phyloP scores from a whole-genome alignment of 2,888 invertebrate species.

The Hypercompe scribonia region DNA sequence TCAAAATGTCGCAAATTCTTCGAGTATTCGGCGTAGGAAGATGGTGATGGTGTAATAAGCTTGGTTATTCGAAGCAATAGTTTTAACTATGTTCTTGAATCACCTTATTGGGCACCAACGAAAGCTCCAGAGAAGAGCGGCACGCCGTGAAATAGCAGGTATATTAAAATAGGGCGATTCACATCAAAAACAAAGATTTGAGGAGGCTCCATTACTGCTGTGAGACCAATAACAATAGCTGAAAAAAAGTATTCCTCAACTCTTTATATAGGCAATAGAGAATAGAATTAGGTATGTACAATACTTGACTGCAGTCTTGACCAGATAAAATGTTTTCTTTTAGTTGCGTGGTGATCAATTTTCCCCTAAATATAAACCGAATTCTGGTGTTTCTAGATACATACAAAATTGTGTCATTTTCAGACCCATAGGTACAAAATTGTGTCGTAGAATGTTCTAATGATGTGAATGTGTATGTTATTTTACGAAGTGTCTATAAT shows the following conservation, averaged over 20 bases:
- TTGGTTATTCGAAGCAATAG: not conserved
- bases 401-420: not conserved
- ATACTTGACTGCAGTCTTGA: too few relatives aligned
- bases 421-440: not conserved
- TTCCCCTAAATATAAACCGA: not conserved
- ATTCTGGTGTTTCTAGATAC: not conserved
- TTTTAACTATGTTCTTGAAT: not conserved
- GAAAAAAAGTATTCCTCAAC: conserved; percentile 1
- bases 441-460: not conserved
- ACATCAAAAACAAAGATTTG: conserved; percentile 36
- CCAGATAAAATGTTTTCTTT: too few relatives aligned
- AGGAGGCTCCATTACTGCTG: conserved; percentile 19
- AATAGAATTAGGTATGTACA: not conserved
- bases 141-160: conserved; percentile 20
- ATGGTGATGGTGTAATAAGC: not conserved
- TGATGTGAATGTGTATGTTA: not conserved
- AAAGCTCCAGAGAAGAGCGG: conserved; percentile 37
- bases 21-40: not conserved
- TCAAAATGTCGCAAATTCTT: too few relatives aligned
- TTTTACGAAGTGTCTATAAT: not conserved
- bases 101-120: conserved; percentile 31
- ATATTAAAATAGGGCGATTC: conserved; percentile 34
- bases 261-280: not conserved
- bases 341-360: too few relatives aligned
- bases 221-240: conserved; percentile 5